Percentiles rank a stretch among this genome's conserved stretches.
These are phyloP conservation scores for Hypanus sabinus DNA, from an alignment of 2,113 vertebrate genomes.

Conservation along the genomic window DNA sequence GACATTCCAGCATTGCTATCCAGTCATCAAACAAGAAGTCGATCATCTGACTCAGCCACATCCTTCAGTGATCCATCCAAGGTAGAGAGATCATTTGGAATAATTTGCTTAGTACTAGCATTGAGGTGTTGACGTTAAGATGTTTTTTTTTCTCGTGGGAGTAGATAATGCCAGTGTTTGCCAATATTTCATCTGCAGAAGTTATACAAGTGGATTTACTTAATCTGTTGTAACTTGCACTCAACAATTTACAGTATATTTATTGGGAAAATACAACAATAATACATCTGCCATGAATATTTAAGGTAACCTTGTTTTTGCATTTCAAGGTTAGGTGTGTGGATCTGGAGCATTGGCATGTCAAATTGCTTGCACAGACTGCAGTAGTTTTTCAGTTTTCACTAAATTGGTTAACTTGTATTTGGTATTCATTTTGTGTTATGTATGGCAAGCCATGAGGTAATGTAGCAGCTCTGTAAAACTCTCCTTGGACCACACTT, in stretches of 20 bases:
- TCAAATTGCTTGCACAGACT: too few relatives aligned
- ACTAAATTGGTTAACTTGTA: too few relatives aligned
- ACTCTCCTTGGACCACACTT: too few relatives aligned
- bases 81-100: slow-evolving; percentile 55
- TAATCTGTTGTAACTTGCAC: neutral
- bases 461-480: too few relatives aligned
- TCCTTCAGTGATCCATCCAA: slow-evolving; percentile 76
- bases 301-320: neutral
- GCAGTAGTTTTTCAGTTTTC: too few relatives aligned
- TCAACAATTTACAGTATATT: slow-evolving; percentile 5
- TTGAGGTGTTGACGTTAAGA: neutral
- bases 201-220: neutral
- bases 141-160: neutral
- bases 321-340: neutral
- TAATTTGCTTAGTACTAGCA: neutral
- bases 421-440: too few relatives aligned
- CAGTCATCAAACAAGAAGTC: slow-evolving; percentile 92
- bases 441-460: too few relatives aligned
- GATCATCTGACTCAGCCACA: slow-evolving; percentile 62
- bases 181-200: neutral
- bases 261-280: neutral
- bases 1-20: slow-evolving; percentile 75
- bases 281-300: neutral
- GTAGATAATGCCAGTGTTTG: neutral
- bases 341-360: too few relatives aligned